Evolutionary conservation across 2,888 invertebrate genomes (phyloP).

Genomic region (Omphaloscelis lunosa): DNA sequence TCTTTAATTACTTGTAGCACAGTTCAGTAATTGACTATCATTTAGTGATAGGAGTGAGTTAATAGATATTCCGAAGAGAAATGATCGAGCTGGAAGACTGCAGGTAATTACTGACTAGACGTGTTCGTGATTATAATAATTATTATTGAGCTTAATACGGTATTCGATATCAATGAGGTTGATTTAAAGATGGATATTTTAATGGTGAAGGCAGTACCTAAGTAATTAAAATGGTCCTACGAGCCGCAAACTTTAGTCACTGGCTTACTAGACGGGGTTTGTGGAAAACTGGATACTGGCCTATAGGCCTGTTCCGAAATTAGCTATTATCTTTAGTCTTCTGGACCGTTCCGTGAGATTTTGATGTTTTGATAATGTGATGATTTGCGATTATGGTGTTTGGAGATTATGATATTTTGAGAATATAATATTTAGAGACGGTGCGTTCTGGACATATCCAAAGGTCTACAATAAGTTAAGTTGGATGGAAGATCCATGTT

Average conservation of each 20-base stretch:
- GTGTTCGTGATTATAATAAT: slow-evolving; percentile 42
- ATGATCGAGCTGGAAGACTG: slow-evolving; percentile 62
- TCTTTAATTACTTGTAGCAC: slow-evolving; percentile 50
- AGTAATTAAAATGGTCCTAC: slow-evolving; percentile 7
- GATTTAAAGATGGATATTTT: slow-evolving; percentile 8
- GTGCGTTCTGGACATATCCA: no score
- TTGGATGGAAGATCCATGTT: no score
- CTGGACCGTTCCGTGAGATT: no score
- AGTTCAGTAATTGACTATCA: slow-evolving; percentile 56
- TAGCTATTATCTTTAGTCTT: no score
- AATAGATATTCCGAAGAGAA: slow-evolving; percentile 73
- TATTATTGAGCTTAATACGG: slow-evolving; percentile 33
- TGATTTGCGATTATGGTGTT: no score
- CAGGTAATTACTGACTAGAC: slow-evolving; percentile 62
- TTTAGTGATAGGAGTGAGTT: slow-evolving; percentile 57
- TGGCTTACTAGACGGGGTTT: background rate
- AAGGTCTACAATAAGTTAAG: no score
- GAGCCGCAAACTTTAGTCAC: background rate
- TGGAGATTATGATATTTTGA: no score
- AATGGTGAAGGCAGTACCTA: background rate
- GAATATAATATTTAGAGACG: no score
- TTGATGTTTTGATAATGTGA: no score
- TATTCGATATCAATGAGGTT: background rate
- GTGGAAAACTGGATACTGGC: background rate
- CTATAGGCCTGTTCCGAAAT: no score